Evolutionary conservation across 2,888 invertebrate genomes (phyloP), one percentile per base, ranked within the genome.

Genomic region (Dinocampus coccinellae): DNA sequence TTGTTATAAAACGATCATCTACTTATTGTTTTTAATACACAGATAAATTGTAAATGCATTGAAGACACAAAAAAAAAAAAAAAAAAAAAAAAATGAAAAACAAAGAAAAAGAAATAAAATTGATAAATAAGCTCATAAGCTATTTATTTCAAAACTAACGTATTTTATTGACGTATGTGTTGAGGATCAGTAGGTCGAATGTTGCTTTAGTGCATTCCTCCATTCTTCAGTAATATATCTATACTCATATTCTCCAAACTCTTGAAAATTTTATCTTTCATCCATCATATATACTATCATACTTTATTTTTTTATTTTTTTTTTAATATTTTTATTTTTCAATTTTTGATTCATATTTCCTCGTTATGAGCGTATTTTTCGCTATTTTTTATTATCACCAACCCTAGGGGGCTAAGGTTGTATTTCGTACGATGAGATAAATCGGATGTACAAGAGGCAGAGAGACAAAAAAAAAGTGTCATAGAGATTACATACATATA

Each of bases 231-330:
- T 4, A 47, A 47, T 47, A 47, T 47, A 20, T 47, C 16, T 20
- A n/a, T 47, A 47, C 16, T 47, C 9, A 47, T 47, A 3, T 47
- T 1, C 47, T 7, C 16, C 16, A 47, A 16, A 16, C 47, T 16
- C 16, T 7, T 3, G 16, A 16, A 61, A 62, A 76, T 73, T 82
- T 82, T 81, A 82, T 81, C 80, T 75, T 69, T 10, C 64, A 24
- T 26, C 29, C 52, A 42, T 61, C 55, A n/a, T n/a, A 26, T 66
- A 34, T 42, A 9, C 13, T 42, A 68, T 34, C 47, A 67, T 66
- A 24, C 52, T 16, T 29, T 33, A 22, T 47, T 47, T 47, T 7
- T 16, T 7, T 7, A 9, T 36, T 36, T 13, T 33, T 39, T 36
- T 69, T 61, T 16, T 29, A 33, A 22, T 47, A 16, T 47, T 1